Conservation (phyloP, 2,113 vertebrate genomes). For the Carettochelys insculpta region DNA sequence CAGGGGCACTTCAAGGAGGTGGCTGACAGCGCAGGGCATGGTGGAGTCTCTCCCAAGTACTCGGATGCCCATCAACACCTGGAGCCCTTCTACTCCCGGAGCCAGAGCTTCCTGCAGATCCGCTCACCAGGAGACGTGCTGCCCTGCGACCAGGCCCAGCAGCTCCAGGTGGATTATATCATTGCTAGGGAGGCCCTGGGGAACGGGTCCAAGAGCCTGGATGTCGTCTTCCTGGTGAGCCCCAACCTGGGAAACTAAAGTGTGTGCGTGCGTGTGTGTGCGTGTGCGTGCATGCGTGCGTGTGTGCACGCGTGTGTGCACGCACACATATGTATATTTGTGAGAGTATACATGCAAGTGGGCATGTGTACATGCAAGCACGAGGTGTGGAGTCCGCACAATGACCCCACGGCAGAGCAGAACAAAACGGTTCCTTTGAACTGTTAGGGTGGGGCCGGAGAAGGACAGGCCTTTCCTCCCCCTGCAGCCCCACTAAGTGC, state of each 20-base stretch:
- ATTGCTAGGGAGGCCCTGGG: constrained; percentile 5
- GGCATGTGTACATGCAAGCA: too few relatives aligned
- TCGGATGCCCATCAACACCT: rapidly evolving
- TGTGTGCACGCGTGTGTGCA: too few relatives aligned
- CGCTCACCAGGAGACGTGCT: rapidly evolving
- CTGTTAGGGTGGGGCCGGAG: too few relatives aligned
- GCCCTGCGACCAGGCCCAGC: background rate
- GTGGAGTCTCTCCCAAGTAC: rapidly evolving
- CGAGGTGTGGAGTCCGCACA: too few relatives aligned
- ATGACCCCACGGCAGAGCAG: too few relatives aligned
- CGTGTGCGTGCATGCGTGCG: too few relatives aligned
- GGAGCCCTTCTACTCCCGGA: rapidly evolving
- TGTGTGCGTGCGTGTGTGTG: too few relatives aligned
- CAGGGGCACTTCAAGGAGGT: background rate
- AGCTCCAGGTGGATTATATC: constrained; percentile 7
- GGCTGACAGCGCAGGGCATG: rapidly evolving
- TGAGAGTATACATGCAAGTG: too few relatives aligned
- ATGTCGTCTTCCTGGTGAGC: constrained; percentile 52
- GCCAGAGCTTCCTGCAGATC: constrained; percentile 21
- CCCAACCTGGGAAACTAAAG: rapidly evolving
- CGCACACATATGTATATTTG: too few relatives aligned
- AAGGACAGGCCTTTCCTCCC: too few relatives aligned
- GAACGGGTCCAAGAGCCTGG: background rate
- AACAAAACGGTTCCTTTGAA: too few relatives aligned
- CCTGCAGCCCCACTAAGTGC: too few relatives aligned